Evolutionary conservation across 2,797 vertebrate genomes (phyloP).

Genomic region (Emydoidea blandingii): DNA sequence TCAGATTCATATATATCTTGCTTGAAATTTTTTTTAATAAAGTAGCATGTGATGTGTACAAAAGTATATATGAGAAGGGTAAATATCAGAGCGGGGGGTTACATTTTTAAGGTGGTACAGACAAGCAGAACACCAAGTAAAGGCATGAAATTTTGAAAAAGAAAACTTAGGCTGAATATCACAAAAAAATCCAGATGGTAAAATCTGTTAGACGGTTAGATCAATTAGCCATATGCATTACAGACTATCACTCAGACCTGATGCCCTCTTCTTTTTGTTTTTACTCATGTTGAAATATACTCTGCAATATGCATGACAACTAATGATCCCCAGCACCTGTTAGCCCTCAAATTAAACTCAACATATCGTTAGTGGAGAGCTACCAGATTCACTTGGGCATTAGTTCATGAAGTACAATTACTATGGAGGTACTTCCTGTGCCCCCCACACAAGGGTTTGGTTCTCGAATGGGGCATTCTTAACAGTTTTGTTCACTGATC

Average conservation of each 20-base stretch:
- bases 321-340: not conserved
- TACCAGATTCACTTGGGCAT: not conserved
- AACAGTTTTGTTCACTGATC: not conserved
- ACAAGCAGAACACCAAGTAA: not conserved
- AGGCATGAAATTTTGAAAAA: not conserved
- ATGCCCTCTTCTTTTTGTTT: not conserved
- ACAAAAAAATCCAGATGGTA: not conserved
- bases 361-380: not conserved
- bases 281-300: accelerated
- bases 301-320: not conserved
- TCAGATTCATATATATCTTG: not conserved
- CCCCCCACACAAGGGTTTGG: not conserved
- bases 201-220: not conserved
- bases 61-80: not conserved
- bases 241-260: not conserved
- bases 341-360: not conserved
- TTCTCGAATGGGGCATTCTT: not conserved
- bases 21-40: not conserved
- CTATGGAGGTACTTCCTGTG: not conserved
- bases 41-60: not conserved
- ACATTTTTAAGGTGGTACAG: not conserved
- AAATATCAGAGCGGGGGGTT: not conserved
- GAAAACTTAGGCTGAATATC: accelerated
- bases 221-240: not conserved
- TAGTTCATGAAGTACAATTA: not conserved